Percentiles rank a stretch among this genome's conserved stretches.
Evolutionary conservation across 2,797 vertebrate species (phyloP).

Genomic region (Philypnodon macrostomus): DNA sequence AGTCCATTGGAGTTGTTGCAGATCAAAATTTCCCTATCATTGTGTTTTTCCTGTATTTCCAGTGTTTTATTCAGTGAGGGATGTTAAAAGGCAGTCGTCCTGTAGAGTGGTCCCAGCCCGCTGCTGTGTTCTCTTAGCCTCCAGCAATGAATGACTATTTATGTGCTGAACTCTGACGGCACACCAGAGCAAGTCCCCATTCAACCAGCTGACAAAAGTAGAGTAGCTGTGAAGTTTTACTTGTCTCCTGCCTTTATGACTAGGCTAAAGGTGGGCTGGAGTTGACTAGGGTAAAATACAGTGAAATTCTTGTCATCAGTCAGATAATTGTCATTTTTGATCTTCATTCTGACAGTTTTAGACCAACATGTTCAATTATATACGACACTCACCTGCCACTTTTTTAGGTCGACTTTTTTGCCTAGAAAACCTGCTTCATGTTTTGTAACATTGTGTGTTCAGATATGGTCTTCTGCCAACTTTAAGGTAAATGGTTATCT

Average conservation of each 20-base stretch:
- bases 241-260: constrained; percentile 47
- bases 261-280: constrained; percentile 23
- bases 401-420: no score
- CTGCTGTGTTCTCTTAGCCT: constrained; percentile 67
- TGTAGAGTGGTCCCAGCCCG: constrained; percentile 59
- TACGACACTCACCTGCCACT: no score
- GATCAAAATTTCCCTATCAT: constrained; percentile 26
- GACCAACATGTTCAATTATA: no score
- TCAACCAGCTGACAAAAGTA: constrained; percentile 50
- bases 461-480: no score
- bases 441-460: no score
- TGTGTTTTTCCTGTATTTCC: constrained; percentile 42
- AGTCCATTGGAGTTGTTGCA: no score
- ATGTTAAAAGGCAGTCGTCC: constrained; percentile 62
- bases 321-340: no score
- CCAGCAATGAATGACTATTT: constrained; percentile 75
- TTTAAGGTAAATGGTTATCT: no score
- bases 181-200: constrained; percentile 52
- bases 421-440: no score
- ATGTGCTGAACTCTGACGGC: constrained; percentile 76
- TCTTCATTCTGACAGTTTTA: no score
- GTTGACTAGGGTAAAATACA: constrained; percentile 7
- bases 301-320: no score
- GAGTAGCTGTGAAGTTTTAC: constrained; percentile 42
- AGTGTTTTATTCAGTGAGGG: constrained; percentile 69